phyloP scores from a whole-genome alignment of 92 coral and sea anemone genomes.

The Siderastrea radians region DNA sequence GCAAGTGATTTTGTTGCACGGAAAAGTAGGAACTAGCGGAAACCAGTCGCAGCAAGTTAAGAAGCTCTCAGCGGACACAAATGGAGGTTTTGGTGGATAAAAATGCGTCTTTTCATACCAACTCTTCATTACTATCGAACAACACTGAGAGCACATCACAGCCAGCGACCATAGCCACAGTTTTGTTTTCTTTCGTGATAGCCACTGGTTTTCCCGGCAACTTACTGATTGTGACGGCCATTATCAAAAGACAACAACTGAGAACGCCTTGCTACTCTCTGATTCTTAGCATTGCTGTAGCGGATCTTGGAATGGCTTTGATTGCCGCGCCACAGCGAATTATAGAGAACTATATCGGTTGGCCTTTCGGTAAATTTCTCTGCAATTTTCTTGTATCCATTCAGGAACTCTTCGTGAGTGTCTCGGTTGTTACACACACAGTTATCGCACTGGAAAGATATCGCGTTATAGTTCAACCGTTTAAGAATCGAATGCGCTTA shows the following conservation, averaged over 20 bases:
- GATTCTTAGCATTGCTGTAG: constrained; percentile 75
- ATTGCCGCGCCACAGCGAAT: constrained; percentile 77
- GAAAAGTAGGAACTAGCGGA: neutral
- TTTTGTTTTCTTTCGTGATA: constrained; percentile 65
- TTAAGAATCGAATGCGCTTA: constrained; percentile 60
- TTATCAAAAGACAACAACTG: constrained; percentile 66
- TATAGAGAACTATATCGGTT: constrained; percentile 71
- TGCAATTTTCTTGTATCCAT: constrained; percentile 71
- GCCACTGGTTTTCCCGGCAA: constrained; percentile 78
- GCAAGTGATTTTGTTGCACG: neutral
- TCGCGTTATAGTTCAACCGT: constrained; percentile 81
- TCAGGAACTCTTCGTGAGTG: constrained; percentile 78
- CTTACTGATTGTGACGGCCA: constrained; percentile 65
- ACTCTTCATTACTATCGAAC: neutral
- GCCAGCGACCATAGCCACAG: constrained; percentile 41
- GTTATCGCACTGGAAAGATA: constrained; percentile 80
- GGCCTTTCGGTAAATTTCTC: constrained; percentile 77
- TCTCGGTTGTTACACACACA: constrained; percentile 79
- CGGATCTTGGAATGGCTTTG: constrained; percentile 76
- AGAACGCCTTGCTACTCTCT: constrained; percentile 77
- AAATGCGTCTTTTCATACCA: constrained; percentile 7
- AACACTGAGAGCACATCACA: neutral
- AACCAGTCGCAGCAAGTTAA: neutral
- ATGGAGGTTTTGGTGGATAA: neutral
- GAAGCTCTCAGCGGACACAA: neutral